A percentile compares a stretch with the other conserved stretches of the same genome.
phyloP scores from a whole-genome alignment of 2,113 vertebrate species.

The Leucopsar rothschildi region DNA sequence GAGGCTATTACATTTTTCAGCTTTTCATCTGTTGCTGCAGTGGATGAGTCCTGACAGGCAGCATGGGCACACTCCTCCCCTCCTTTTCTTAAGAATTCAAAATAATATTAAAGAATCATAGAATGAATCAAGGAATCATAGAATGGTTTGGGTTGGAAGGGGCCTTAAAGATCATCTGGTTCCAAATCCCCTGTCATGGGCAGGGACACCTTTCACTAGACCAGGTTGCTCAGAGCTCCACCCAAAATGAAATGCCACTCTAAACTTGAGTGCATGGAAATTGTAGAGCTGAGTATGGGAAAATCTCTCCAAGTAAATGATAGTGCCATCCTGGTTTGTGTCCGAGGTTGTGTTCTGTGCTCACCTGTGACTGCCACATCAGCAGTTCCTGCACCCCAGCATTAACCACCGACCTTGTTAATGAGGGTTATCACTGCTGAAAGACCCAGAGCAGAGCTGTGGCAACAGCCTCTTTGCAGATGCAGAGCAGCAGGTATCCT shows the following conservation, averaged over 20 bases:
- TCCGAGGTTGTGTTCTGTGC: background rate
- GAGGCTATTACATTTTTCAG: background rate
- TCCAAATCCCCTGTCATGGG: background rate
- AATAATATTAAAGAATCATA: background rate
- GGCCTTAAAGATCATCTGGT: background rate
- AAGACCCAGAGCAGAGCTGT: background rate
- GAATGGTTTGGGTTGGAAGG: background rate
- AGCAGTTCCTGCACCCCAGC: background rate
- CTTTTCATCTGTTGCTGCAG: background rate
- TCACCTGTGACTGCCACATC: background rate
- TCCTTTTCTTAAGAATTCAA: background rate
- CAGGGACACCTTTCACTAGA: background rate
- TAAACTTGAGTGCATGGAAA: background rate
- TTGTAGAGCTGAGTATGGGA: background rate
- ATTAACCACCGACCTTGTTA: background rate
- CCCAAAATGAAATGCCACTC: background rate
- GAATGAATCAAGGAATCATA: background rate
- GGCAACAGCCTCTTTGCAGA: background rate
- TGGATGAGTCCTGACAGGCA: background rate
- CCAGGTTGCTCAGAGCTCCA: background rate
- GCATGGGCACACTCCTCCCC: rapidly evolving
- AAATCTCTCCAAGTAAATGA: background rate
- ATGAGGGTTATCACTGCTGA: background rate
- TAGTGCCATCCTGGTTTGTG: rapidly evolving
- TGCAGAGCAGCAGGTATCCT: background rate